Percentiles rank a stretch among this genome's conserved stretches.
phyloP scores from a whole-genome alignment of 2,113 vertebrate species.

The Heterocephalus glaber region DNA sequence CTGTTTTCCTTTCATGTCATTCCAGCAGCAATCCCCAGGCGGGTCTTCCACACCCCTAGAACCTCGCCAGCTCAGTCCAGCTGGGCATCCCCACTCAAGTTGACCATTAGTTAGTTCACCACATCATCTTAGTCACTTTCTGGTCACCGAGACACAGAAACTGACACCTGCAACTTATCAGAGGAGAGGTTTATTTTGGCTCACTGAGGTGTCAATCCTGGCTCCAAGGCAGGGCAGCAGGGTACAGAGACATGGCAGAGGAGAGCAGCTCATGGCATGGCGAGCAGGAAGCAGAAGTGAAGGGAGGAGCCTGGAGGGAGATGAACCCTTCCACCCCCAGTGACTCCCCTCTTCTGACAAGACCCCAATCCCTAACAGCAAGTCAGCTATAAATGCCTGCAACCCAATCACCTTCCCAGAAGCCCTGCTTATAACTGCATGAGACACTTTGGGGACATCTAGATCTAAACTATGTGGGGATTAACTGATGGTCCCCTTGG shows the following conservation, averaged over 20 bases:
- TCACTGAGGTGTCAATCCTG: background rate
- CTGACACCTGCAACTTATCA: background rate
- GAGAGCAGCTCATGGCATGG: background rate
- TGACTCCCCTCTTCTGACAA: background rate
- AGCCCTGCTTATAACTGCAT: background rate
- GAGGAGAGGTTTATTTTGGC: background rate
- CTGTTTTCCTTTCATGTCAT: background rate
- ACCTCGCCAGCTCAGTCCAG: background rate
- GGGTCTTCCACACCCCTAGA: background rate
- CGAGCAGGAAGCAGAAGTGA: background rate
- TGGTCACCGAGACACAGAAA: background rate
- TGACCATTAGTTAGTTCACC: background rate
- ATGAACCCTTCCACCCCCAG: background rate
- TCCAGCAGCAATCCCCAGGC: background rate
- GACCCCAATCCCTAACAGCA: background rate
- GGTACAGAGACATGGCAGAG: background rate
- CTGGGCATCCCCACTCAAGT: background rate
- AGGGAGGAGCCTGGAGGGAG: background rate
- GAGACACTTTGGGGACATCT: background rate
- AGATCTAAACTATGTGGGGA: background rate
- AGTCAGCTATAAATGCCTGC: background rate
- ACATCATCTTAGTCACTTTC: background rate
- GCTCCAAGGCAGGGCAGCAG: background rate
- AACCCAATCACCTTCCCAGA: background rate
- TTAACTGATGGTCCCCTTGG: too few species aligned